Evolutionary conservation across 1,140 invertebrate species (phyloP), one percentile per base, ranked within the genome.

Genomic region (Bombus vancouverensis): DNA sequence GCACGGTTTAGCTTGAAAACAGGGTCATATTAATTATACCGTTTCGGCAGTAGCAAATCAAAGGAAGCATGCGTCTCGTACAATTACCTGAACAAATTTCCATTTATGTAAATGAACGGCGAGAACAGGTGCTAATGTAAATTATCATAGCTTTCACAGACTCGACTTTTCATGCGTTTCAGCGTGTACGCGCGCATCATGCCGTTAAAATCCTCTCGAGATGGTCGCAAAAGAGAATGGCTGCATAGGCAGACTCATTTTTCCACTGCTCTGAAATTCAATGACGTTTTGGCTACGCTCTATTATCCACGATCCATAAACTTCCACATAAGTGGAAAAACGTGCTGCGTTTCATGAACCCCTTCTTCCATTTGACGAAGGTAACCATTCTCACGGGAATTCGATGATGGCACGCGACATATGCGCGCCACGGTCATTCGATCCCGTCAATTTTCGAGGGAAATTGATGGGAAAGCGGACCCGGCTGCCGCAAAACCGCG

Each of bases 291-390:
- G 28, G 37, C 28, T 9, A 42, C 47, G 66, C 34, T 39, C 57
- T 44, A 81, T 81, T 85, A 81, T 73, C 74, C 59, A 25, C 44
- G 62, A 47, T 34, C 65, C 80, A 72, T 86, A 86, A 86, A 86
- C 73, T 53, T 83, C 47, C 53, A 53, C 65, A 18, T 53, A 86
- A 78, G 80, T 72, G 85, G 85, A 86, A 83, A 83, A 86, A 82
- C 32, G 72, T 10, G 18, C 5, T 76, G 5, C 15, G 44, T 25
- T 25, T 28, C n/a, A 53, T 18, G 39, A 44, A 62, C 44, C 75
- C 77, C 68, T 59, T 80, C 15, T 6, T 73, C 18, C 9, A 10
- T 53, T 44, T 2, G 34, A 85, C 77, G 80, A 78, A 44, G 65
- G 47, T 71, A 62, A 57, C 59, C n/a, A 83, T 76, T 76, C 25